Evolutionary conservation across 2,113 vertebrate species (phyloP).

Genomic region (Anolis sagrei): DNA sequence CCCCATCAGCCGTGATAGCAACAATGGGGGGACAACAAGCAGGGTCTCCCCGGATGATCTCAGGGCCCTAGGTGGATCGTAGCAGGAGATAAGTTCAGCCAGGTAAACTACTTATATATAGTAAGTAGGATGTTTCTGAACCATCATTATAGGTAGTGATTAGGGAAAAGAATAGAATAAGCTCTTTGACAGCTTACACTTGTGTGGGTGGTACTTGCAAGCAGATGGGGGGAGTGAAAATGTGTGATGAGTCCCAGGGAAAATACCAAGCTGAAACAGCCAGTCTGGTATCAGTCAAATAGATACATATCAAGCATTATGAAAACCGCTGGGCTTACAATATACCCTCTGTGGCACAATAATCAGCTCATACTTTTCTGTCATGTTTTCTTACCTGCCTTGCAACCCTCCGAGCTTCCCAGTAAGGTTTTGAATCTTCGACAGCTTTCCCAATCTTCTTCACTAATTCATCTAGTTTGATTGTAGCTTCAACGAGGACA

Average conservation of each 20-base stretch:
- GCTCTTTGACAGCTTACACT: background rate
- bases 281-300: background rate
- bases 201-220: background rate
- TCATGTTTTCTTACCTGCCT: slow-evolving; percentile 85
- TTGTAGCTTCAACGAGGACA: slow-evolving; percentile 90
- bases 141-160: background rate
- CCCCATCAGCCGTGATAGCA: too few relatives aligned
- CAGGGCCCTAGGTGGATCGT: too few relatives aligned
- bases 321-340: background rate
- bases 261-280: slow-evolving; percentile 7
- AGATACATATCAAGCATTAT: background rate
- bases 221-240: background rate
- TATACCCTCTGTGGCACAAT: background rate
- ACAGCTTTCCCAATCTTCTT: slow-evolving; percentile 97
- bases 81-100: too few relatives aligned
- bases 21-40: too few relatives aligned
- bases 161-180: background rate
- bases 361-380: background rate
- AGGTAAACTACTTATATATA: too few relatives aligned
- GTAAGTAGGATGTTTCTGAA: background rate
- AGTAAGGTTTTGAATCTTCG: slow-evolving; percentile 97
- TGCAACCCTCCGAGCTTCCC: slow-evolving; percentile 92
- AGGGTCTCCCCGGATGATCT: too few relatives aligned
- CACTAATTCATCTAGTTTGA: slow-evolving; percentile 92
- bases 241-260: background rate